Evolutionary conservation across 1,140 invertebrate genomes (phyloP), one percentile per base, ranked within the genome.

Genomic region (Saccostrea cuccullata): DNA sequence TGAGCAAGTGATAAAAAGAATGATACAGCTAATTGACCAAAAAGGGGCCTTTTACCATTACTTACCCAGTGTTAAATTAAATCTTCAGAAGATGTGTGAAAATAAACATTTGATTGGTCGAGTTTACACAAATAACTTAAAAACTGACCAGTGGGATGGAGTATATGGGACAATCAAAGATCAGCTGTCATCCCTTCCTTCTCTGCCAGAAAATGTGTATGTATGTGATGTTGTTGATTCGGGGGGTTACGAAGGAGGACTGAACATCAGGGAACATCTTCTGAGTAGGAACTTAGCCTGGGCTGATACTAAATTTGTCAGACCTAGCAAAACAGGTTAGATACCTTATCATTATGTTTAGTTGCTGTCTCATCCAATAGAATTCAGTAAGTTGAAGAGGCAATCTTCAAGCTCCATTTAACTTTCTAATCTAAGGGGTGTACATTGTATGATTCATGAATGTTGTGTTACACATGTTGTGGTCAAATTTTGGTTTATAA

Each of bases 41-140:
- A 58, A 55, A 5, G 15, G 47, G 11, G 11, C 60, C 23, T 88
- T 88, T 73, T 90, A 86, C 55, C 73, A 67, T 9, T 90, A 70
- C 60, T 60, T 85, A 60, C 40, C 58, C 9, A 77, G 67, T 30
- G 60, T 86, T n/a, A 84, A 70, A 17, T 23, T 40, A 36, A 84
- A 64, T 20, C 36, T 86, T 15, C 84, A 88, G 55, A 58, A 40
- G n/a, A 36, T 88, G 64, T 88, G 86, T 88, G 89, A 90, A 88
- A 86, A 90, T 13, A 88, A 86, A 60, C 86, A 88, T 84, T 64
- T 90, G 9, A 58, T 88, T 47, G 89, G 89, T 12, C 70, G 56
- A 30, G 67, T 88, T 20, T 20, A 73, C 1, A 20, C 64, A 9
- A 60, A n/a, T 9, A 17, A 36, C 0, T 56, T 86, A 17, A 83